Evolutionary conservation across 2,113 vertebrate species (phyloP).

Genomic region (Pangasianodon gigas): DNA sequence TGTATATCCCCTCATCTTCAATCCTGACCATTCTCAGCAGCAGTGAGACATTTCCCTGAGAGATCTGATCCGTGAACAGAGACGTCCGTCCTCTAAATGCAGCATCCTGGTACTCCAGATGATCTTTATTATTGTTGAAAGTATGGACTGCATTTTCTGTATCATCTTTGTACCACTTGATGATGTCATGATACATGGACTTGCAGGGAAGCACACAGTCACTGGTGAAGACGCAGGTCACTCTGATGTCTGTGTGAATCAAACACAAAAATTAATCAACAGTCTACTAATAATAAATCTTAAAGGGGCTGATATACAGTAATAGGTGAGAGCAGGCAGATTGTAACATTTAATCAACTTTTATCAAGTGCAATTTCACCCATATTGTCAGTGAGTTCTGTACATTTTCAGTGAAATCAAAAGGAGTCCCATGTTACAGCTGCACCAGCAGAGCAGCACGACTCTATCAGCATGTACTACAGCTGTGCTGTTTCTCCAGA

Average conservation of each 20-base stretch:
- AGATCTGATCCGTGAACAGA: slow-evolving; percentile 60
- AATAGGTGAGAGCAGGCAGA: no score
- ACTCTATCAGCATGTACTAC: no score
- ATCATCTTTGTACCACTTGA: slow-evolving; percentile 70
- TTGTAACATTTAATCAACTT: no score
- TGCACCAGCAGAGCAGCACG: no score
- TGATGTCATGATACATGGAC: slow-evolving; percentile 57
- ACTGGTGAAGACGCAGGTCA: slow-evolving; percentile 51
- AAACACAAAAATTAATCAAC: neutral
- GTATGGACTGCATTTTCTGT: slow-evolving; percentile 56
- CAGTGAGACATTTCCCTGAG: slow-evolving; percentile 71
- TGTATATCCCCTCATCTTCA: slow-evolving; percentile 65
- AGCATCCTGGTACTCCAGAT: slow-evolving; percentile 24
- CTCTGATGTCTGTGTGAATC: neutral
- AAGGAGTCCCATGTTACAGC: no score
- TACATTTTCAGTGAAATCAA: no score
- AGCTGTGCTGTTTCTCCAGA: no score
- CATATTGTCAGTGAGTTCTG: no score
- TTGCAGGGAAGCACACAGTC: slow-evolving; percentile 68
- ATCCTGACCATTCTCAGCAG: slow-evolving; percentile 51
- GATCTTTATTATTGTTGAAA: slow-evolving; percentile 61
- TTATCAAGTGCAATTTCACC: no score
- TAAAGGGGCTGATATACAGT: no score
- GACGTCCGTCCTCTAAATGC: slow-evolving; percentile 65
- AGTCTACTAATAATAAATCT: neutral